These are phyloP conservation scores for Synergus itoensis DNA, from an alignment of 2,888 invertebrate genomes.

Conservation along the genomic window DNA sequence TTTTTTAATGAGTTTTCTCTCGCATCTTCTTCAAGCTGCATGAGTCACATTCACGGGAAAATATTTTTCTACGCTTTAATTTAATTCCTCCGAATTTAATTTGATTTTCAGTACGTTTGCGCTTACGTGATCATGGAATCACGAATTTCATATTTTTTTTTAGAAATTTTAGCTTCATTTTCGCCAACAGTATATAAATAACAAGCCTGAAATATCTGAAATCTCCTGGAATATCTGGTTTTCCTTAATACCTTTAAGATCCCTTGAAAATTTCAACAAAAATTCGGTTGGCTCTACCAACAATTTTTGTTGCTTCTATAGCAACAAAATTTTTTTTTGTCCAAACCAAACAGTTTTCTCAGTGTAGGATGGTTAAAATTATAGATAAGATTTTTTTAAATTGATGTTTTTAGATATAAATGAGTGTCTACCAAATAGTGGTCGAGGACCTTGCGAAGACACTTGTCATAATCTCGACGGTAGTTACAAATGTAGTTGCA, in stretches of 20 bases:
- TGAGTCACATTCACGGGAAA: background rate
- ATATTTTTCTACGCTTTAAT: background rate
- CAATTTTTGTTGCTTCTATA: too few species aligned
- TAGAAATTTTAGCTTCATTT: background rate
- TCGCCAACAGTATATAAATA: background rate
- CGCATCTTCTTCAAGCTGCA: background rate
- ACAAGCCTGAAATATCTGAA: background rate
- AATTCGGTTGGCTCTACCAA: too few species aligned
- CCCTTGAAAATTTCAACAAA: too few species aligned
- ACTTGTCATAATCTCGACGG: conserved; percentile 81
- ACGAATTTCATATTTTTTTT: background rate
- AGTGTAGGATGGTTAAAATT: too few species aligned
- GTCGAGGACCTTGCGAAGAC: conserved; percentile 83
- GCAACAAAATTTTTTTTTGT: too few species aligned
- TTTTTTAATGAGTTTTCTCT: conserved; percentile 39
- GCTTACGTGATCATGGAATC: too few species aligned
- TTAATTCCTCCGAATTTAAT: background rate
- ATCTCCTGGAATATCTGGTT: background rate
- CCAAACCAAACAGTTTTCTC: too few species aligned
- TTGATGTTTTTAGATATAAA: conserved; percentile 78
- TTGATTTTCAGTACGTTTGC: background rate
- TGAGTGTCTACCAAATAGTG: conserved; percentile 83
- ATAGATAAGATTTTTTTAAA: background rate
- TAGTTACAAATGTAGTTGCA: conserved; percentile 81
- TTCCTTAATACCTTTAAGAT: too few species aligned